Base-by-base conservation (phyloP, 1,140 invertebrate genomes). In the Zaprionus camerounensis region DNA sequence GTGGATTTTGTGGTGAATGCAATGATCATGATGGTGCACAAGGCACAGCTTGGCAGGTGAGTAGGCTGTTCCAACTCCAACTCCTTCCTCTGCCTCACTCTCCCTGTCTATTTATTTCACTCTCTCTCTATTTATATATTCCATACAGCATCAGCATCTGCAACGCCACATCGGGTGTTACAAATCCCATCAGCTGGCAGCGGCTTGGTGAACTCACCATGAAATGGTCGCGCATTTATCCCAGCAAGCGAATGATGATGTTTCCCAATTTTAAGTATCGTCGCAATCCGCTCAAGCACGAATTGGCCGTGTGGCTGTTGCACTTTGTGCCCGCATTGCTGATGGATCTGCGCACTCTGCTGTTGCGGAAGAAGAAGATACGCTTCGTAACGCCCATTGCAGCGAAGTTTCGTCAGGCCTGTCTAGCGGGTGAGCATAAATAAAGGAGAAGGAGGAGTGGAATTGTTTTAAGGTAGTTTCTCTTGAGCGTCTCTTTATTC, bases 1-100 rank as follows among this genome's bases (percentile, higher is more conserved):
- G 97, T 99, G 0, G 98, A 99, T 92, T 95, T 97, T 82, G 97
- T 98, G 4, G 96, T 97, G 24, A 98, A 98, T 92, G 96, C 96
- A 9, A 95, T 99, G 74, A 97, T 99, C 57, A 81, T 92, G 81
- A 92, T 91, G 95, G 96, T 66, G 94, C 96, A 11, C 96, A 97
- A 11, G 97, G 97, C 91, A 0, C 63, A 75, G 24, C 26, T 90
- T 59, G 88, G 82, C 51, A 87, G 78, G 91, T 91, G n/a, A 34
- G 63, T 53, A 1, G 1, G 12, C 2, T 17, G 34, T 5, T 1
- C 0, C 9, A 57, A 2, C 9, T 22, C 11, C 41, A 12, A 11
- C 1, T 51, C 22, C 7, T 1, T 55, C 13, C 15, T 6, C 6
- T 31, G 5, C 3, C 20, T 5, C 24, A 4, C 12, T 4, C 0